phyloP scores from a whole-genome alignment of 2,113 vertebrate genomes.

The Nanorana parkeri region DNA sequence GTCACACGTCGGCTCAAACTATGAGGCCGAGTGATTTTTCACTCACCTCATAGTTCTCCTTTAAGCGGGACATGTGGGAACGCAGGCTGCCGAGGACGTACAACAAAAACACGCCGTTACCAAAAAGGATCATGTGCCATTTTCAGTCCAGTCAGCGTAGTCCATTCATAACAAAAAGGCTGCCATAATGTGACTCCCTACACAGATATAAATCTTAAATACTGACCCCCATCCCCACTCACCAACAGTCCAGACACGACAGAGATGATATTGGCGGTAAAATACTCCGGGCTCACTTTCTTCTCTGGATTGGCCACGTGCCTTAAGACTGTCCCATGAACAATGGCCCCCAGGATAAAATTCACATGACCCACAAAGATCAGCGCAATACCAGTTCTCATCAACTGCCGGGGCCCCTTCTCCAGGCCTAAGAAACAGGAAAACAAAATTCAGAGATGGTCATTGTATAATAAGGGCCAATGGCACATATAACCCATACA shows the following conservation, averaged over 20 bases:
- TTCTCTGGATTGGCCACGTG: constrained; percentile 84
- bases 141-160: too few species aligned
- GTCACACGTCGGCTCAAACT: too few species aligned
- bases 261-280: constrained; percentile 82
- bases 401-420: constrained; percentile 77
- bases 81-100: too few species aligned
- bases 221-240: constrained; percentile 58
- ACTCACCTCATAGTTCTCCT: too few species aligned
- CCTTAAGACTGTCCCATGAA: constrained; percentile 87
- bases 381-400: constrained; percentile 82
- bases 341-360: constrained; percentile 87
- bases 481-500: too few species aligned
- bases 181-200: neutral
- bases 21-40: too few species aligned
- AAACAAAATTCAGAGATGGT: too few species aligned
- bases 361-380: constrained; percentile 88
- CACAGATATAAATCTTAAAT: neutral
- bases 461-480: too few species aligned
- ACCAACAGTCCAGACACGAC: constrained; percentile 89
- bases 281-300: constrained; percentile 80
- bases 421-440: constrained; percentile 71
- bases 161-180: too few species aligned
- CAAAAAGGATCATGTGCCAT: too few species aligned
- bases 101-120: too few species aligned
- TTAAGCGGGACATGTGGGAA: too few species aligned